Conservation (phyloP, 2,113 vertebrate genomes). For the Stegastes partitus region DNA sequence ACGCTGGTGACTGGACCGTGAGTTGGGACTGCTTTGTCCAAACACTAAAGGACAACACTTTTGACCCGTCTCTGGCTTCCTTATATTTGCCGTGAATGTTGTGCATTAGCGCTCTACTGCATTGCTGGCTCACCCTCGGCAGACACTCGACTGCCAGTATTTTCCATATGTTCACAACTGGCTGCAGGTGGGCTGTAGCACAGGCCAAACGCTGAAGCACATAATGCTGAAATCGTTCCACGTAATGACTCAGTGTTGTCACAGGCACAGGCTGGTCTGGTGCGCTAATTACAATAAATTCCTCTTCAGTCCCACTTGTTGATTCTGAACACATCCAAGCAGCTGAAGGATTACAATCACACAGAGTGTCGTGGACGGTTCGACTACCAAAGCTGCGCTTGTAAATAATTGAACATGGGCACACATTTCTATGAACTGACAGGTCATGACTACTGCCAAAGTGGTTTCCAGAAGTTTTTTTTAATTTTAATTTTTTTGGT, state of each 20-base stretch:
- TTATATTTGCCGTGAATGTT: neutral
- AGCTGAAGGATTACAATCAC: constrained; percentile 44
- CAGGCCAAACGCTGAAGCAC: constrained; percentile 4
- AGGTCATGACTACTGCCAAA: constrained; percentile 20
- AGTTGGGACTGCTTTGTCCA: constrained; percentile 1
- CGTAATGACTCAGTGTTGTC: constrained; percentile 40
- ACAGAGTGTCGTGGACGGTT: constrained; percentile 39
- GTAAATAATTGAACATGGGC: constrained; percentile 35
- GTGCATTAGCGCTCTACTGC: neutral
- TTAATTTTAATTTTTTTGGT: constrained; percentile 24
- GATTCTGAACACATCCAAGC: constrained; percentile 41
- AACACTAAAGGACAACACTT: constrained; percentile 3
- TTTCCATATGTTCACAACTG: constrained; percentile 47
- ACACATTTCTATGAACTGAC: constrained; percentile 11
- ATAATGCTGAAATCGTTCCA: constrained; percentile 19
- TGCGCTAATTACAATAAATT: constrained; percentile 42
- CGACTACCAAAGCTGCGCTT: constrained; percentile 13
- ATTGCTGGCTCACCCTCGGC: neutral
- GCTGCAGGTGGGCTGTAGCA: constrained; percentile 37
- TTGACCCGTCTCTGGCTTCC: neutral
- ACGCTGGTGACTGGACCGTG: neutral
- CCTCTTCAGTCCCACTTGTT: constrained; percentile 35
- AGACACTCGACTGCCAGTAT: constrained; percentile 13
- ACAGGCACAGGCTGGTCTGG: constrained; percentile 23
- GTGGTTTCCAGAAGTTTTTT: constrained; percentile 19